These are phyloP conservation scores for Trypoxylus dichotomus DNA, from an alignment of 1,140 invertebrate genomes.

Conservation along the genomic window DNA sequence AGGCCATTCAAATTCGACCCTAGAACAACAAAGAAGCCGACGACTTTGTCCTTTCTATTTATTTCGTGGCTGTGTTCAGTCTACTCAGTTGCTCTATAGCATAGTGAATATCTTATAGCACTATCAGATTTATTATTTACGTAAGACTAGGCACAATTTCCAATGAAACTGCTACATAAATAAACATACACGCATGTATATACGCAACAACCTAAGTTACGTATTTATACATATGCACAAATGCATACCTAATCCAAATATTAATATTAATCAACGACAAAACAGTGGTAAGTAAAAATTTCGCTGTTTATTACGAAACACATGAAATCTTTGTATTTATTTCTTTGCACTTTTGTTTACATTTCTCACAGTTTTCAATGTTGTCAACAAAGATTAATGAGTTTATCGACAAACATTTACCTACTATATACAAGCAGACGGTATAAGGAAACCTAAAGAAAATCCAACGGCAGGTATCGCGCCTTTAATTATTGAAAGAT, in stretches of 20 bases:
- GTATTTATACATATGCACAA: too few species aligned
- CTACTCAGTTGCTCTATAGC: too few species aligned
- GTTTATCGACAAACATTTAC: slow-evolving; percentile 21
- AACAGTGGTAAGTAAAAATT: not conserved
- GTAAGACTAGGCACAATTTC: not conserved
- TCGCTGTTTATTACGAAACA: not conserved
- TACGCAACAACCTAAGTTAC: not conserved
- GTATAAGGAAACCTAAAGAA: not conserved
- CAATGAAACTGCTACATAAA: not conserved
- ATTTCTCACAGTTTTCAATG: slow-evolving; percentile 9
- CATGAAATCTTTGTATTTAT: not conserved
- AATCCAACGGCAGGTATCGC: not conserved
- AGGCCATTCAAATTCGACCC: too few species aligned
- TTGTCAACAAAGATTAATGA: slow-evolving; percentile 22
- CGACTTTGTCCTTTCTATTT: too few species aligned
- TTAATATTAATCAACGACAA: not conserved
- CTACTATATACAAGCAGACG: not conserved
- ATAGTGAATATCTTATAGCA: too few species aligned
- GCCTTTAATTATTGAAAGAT: not conserved
- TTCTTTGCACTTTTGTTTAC: not conserved
- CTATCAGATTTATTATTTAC: too few species aligned
- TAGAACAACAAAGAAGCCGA: too few species aligned
- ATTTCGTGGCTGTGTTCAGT: too few species aligned
- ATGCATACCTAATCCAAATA: not conserved
- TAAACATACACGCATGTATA: not conserved